A percentile compares a stretch with the other conserved stretches of the same genome.
These are phyloP conservation scores for Lysandra coridon DNA, from an alignment of 2,888 invertebrate species.

Conservation along the genomic window DNA sequence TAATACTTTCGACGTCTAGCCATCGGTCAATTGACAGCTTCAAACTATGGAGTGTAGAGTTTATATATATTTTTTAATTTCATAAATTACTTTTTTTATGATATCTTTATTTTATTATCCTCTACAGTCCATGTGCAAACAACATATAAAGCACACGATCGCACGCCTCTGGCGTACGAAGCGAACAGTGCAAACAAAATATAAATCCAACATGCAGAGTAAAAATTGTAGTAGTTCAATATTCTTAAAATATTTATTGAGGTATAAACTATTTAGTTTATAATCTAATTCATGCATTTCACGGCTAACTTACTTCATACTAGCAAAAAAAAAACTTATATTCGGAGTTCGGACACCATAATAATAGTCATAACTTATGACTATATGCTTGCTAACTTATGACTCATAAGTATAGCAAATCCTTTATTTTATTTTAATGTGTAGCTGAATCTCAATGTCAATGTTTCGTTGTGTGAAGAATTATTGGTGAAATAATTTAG, in stretches of 20 bases:
- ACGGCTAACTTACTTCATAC: neutral
- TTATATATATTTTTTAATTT: neutral
- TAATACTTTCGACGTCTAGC: conserved; percentile 18
- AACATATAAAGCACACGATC: conserved; percentile 20
- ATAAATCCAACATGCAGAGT: conserved; percentile 57
- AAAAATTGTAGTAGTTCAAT: conserved; percentile 55
- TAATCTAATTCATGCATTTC: conserved; percentile 16
- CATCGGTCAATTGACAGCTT: conserved; percentile 30
- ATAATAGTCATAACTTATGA: no score
- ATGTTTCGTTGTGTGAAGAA: no score
- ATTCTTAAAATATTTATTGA: conserved; percentile 30
- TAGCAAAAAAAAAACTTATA: neutral
- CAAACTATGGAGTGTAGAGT: conserved; percentile 28
- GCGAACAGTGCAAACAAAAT: conserved; percentile 63
- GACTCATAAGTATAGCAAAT: no score
- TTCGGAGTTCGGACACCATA: neutral
- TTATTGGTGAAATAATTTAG: no score
- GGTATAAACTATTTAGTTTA: neutral
- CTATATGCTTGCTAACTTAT: no score
- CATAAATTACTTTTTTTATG: no score
- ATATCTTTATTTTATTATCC: neutral
- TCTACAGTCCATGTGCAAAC: conserved; percentile 28
- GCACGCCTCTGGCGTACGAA: conserved; percentile 50
- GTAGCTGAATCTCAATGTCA: no score
- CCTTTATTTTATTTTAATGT: no score